These are phyloP conservation scores for Xenops minutus DNA, from an alignment of 2,797 vertebrate genomes.

Conservation along the genomic window DNA sequence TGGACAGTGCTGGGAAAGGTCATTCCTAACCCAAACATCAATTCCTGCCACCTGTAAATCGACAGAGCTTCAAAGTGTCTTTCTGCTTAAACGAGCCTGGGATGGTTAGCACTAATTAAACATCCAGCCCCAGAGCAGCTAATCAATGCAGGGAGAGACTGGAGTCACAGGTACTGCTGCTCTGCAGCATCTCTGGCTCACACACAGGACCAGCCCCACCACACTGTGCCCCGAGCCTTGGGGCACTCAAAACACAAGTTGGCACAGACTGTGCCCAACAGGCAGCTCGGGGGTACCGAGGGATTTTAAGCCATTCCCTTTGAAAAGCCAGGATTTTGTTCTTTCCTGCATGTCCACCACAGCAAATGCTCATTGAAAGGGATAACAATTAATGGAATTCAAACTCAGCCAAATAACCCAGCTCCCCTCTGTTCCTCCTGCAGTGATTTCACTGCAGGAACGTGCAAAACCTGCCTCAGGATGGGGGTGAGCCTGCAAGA, in stretches of 20 bases:
- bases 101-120: not conserved
- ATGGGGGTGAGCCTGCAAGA: not conserved
- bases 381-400: not conserved
- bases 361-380: rapidly evolving
- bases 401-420: not conserved
- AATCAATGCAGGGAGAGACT: not conserved
- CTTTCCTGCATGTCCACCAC: too few species aligned
- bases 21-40: not conserved
- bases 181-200: not conserved
- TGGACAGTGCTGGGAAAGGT: not conserved
- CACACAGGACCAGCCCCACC: not conserved
- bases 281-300: rapidly evolving
- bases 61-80: not conserved
- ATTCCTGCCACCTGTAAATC: not conserved
- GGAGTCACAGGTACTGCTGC: rapidly evolving
- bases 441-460: not conserved
- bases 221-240: not conserved
- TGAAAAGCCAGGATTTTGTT: not conserved
- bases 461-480: rapidly evolving
- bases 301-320: not conserved
- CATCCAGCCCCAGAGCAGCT: not conserved
- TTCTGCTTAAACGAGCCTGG: not conserved
- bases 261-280: not conserved
- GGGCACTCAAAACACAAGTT: not conserved
- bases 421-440: not conserved